phyloP scores from a whole-genome alignment of 1,140 invertebrate genomes.

The Nymphalis io region DNA sequence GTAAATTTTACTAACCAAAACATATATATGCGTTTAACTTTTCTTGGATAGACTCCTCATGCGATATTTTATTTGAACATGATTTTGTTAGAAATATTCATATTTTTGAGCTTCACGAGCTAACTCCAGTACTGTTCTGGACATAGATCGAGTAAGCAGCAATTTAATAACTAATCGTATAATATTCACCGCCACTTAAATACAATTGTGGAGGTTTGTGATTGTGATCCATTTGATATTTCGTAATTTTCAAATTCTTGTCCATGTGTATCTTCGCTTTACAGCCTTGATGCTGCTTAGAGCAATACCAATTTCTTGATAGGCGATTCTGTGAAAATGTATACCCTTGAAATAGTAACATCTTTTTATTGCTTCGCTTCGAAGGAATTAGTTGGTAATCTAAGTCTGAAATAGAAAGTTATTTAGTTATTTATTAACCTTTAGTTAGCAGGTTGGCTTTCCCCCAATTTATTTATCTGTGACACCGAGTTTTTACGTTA shows the following conservation, averaged over 20 bases:
- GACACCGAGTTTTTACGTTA: too few relatives aligned
- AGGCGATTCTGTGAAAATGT: constrained; percentile 39
- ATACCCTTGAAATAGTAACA: constrained; percentile 34
- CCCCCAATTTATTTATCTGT: too few relatives aligned
- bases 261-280: constrained; percentile 37
- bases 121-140: too few relatives aligned
- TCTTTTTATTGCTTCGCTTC: constrained; percentile 32
- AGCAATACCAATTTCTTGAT: constrained; percentile 45
- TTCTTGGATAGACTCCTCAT: too few relatives aligned
- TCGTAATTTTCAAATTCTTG: constrained; percentile 14
- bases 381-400: constrained; percentile 34
- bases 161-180: constrained; percentile 1
- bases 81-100: too few relatives aligned
- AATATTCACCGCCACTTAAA: constrained; percentile 1
- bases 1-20: too few relatives aligned
- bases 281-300: constrained; percentile 37
- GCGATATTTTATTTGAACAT: too few relatives aligned
- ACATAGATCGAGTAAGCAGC: neutral
- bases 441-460: too few relatives aligned
- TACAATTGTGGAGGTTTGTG: constrained; percentile 26
- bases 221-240: constrained; percentile 22
- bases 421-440: neutral
- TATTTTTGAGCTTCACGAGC: too few relatives aligned
- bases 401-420: constrained; percentile 27
- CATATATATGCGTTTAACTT: too few relatives aligned